These are phyloP conservation scores for Xenopus laevis DNA, from an alignment of 2,113 vertebrate species.

Conservation along the genomic window DNA sequence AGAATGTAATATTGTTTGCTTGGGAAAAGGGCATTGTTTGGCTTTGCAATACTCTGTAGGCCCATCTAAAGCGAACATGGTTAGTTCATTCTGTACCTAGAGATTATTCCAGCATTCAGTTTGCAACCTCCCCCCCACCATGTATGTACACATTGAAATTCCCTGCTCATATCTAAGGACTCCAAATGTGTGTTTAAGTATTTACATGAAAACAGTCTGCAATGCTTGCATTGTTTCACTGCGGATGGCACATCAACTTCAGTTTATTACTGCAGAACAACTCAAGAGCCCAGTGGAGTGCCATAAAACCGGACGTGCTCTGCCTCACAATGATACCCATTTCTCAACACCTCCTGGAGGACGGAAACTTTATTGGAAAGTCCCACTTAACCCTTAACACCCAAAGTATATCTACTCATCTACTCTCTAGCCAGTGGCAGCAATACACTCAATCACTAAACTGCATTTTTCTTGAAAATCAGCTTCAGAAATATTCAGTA, in stretches of 20 bases:
- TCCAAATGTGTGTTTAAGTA: conserved; percentile 45
- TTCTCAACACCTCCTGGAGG: conserved; percentile 23
- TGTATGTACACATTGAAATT: not conserved
- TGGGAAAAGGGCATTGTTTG: not conserved
- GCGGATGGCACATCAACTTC: conserved; percentile 58
- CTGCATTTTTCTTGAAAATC: too few species aligned
- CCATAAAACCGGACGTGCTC: conserved; percentile 54
- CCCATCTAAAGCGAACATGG: not conserved
- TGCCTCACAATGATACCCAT: conserved; percentile 50
- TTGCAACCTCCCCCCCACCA: too few species aligned
- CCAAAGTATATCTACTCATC: too few species aligned
- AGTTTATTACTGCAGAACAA: conserved; percentile 62
- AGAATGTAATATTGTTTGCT: conserved; percentile 1
- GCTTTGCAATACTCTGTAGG: not conserved
- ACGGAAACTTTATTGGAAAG: not conserved
- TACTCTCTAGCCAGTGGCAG: too few species aligned
- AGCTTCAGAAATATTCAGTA: too few species aligned
- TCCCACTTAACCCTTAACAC: too few species aligned
- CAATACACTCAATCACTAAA: too few species aligned
- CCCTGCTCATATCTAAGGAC: not conserved
- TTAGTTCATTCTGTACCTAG: not conserved
- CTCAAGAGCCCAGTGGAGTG: conserved; percentile 57
- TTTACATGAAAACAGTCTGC: conserved; percentile 50
- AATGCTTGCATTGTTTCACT: conserved; percentile 57
- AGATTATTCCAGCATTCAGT: too few species aligned